Base-by-base conservation (phyloP, 64 coral and sea anemone species). In the Stichodactyla helianthus region DNA sequence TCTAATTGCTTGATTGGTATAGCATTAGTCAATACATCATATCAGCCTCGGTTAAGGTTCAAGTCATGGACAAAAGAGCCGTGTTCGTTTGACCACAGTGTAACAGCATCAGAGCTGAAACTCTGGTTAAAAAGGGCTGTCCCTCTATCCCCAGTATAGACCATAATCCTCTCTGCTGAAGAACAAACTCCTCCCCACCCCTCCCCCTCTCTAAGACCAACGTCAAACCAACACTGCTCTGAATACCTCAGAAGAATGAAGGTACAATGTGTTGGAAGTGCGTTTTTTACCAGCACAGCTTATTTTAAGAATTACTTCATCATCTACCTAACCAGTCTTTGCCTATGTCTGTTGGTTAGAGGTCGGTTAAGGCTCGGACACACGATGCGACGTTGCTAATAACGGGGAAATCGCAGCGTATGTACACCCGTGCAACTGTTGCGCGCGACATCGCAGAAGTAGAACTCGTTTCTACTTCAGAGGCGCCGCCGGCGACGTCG, bases 211-310 rank as follows among this genome's bases (percentile, higher is more conserved):
- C 65, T n/a, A 23, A 25, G 65, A 9, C n/a, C 7, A 71, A 9
- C 3, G 65, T 20, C 65, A 25, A 71, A 71, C 22, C 25, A 65
- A 65, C 62, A n/a, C 18, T 65, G 62, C 62, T 65, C 62, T 65
- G 62, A n/a, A 65, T 65, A 13, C 23, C 68, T 9, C 26, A 28
- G 9, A 15, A 11, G 8, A 15, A 11, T 58, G 8, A 58, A 74
- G 62, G 26, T 74, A 58, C 55, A 15, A 58, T 4, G 55, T 58
- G 14, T 23, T 26, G 27, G n/a, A 68, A 31, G n/a, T 74, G 68
- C 25, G 68, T 74, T n/a, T 11, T 74, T 74, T 74, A 74, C 68
- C 68, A 74, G 68, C 68, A 74, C 12, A 74, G 68, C 68, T 74
- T 74, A 74, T 11, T 74, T 74, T 65, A 65, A 74, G 25, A 74